Evolutionary conservation across 37 sponge, comb jelly and placozoan genomes (phyloP).

Genomic region (Haliclona indistincta): DNA sequence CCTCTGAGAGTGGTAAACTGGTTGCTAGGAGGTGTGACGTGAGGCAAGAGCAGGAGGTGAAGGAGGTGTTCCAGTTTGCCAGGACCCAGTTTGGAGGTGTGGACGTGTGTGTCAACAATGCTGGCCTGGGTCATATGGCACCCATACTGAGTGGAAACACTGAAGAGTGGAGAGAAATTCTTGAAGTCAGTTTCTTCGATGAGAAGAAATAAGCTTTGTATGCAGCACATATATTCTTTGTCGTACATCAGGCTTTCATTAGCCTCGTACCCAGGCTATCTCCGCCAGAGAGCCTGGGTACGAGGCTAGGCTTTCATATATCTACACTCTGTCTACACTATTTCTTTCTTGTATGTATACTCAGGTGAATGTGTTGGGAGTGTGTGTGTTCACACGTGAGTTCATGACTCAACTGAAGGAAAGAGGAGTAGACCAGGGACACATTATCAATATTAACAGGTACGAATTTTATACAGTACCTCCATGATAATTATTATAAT

Average conservation of each 20-base stretch:
- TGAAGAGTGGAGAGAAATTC: slow-evolving; percentile 74
- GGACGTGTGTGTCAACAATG: slow-evolving; percentile 82
- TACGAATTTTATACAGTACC: slow-evolving; percentile 2
- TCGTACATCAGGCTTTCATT: not conserved
- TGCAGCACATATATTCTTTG: not conserved
- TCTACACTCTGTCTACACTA: no score
- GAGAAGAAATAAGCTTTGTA: no score
- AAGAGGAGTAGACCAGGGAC: slow-evolving; percentile 69
- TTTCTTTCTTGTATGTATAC: not conserved
- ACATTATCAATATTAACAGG: slow-evolving; percentile 79
- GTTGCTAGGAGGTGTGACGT: slow-evolving; percentile 82
- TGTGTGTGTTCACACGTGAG: slow-evolving; percentile 70
- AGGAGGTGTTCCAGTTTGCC: slow-evolving; percentile 40
- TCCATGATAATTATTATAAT: no score
- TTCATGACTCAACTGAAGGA: slow-evolving; percentile 66
- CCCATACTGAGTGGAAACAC: slow-evolving; percentile 59
- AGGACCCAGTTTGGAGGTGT: slow-evolving; percentile 62
- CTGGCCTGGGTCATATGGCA: slow-evolving; percentile 67
- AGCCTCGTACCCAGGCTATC: no score
- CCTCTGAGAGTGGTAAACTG: slow-evolving; percentile 37
- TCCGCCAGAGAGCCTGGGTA: no score
- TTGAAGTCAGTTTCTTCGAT: slow-evolving; percentile 49
- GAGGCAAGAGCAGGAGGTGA: slow-evolving; percentile 68
- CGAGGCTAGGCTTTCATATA: no score
- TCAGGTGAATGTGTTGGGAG: slow-evolving; percentile 80